phyloP scores from a whole-genome alignment of 2,888 invertebrate species.

The Erpobdella octoculata region DNA sequence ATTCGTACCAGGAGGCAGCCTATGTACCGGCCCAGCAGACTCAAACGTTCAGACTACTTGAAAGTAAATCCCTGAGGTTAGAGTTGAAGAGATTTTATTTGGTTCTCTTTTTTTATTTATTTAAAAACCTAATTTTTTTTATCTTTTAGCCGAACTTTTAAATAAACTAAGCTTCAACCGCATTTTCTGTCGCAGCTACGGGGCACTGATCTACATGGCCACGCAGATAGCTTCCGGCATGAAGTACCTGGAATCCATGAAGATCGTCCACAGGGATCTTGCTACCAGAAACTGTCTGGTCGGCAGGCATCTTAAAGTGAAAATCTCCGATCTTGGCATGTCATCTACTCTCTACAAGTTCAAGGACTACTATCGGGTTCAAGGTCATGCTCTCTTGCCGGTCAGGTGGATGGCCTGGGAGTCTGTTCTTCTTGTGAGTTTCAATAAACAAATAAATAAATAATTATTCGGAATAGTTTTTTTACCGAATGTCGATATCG shows the following conservation, averaged over 20 bases:
- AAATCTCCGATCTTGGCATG: slow-evolving; percentile 53
- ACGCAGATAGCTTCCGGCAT: slow-evolving; percentile 80
- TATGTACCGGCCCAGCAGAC: slow-evolving; percentile 55
- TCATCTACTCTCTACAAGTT: slow-evolving; percentile 49
- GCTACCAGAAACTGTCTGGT: slow-evolving; percentile 79
- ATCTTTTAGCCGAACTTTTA: neutral
- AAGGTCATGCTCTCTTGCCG: slow-evolving; percentile 77
- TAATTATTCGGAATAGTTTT: too few species aligned
- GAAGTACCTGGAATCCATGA: slow-evolving; percentile 77
- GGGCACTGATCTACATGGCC: slow-evolving; percentile 72
- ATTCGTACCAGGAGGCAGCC: slow-evolving; percentile 50
- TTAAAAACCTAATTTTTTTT: neutral
- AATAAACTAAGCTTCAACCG: neutral
- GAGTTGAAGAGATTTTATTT: slow-evolving; percentile 27
- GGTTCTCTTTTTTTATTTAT: neutral
- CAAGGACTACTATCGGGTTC: slow-evolving; percentile 77
- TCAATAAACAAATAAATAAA: too few species aligned
- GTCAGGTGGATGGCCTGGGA: slow-evolving; percentile 87
- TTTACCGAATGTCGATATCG: too few species aligned
- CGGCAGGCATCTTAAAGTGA: slow-evolving; percentile 66
- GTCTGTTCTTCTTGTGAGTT: slow-evolving; percentile 59
- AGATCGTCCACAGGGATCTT: slow-evolving; percentile 81
- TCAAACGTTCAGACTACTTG: slow-evolving; percentile 27
- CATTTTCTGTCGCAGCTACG: slow-evolving; percentile 59
- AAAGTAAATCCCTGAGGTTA: slow-evolving; percentile 64